Evolutionary conservation across 2,113 vertebrate genomes (phyloP), one percentile per base, ranked within the genome.

Genomic region (Paradisaea rubra): DNA sequence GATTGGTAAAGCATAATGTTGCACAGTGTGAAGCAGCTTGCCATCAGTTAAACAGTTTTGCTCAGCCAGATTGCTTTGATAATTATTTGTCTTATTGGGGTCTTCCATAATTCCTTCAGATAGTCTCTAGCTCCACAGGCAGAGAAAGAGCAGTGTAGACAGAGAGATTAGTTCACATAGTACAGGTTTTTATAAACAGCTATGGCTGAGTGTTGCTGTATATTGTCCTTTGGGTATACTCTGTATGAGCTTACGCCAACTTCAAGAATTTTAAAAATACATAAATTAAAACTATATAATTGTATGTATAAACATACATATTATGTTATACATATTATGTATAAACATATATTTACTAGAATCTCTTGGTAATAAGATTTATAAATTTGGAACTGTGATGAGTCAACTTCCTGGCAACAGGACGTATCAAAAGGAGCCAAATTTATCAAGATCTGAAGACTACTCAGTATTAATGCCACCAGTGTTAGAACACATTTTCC

Each of bases 1-100:
- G 94, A 94, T 94, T 93, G 76, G 76, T 94, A 97, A 96, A 96
- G 89, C 96, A 95, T 96, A 96, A 89, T 66, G 89, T 91, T 95
- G 93, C 91, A 88, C 81, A 94, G 44, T 82, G 94, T 94, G 96
- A 97, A 97, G 93, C 82, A 91, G 78, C 86, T 97, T 97, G 56
- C 79, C 87, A 92, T 96, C 89, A 91, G 68, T 97, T 97, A 92
- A 91, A 86, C 23, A 93, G 81, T 93, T 94, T 93, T 88, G 39
- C 53, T 77, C 69, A 96, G 81, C 84, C 89, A 96, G 89, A 91
- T 95, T 97, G 82, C 89, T 97, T 96, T 96, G 90, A 94, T 97
- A 96, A 89, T 79, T 97, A 92, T 96, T 95, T 94, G 91, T 96
- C 78, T 96, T 96, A 77, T 2, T 3, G 66, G 27, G 27, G 41